Conservation (phyloP, 2,113 vertebrate species). For the Misgurnus mizolepis region DNA sequence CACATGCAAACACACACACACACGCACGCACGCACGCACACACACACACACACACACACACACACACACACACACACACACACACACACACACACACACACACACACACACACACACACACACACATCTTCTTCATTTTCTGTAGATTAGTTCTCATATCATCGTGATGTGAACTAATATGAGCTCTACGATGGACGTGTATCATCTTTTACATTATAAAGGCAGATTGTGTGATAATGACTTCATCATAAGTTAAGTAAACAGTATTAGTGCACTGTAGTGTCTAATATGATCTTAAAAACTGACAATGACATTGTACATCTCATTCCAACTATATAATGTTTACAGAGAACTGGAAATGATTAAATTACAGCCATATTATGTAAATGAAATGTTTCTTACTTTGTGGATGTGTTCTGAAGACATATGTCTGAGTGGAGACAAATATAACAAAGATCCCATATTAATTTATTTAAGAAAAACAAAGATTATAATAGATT, state of each 20-base stretch:
- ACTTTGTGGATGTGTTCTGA: too few species aligned
- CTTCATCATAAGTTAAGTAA: background rate
- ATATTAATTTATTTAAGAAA: too few species aligned
- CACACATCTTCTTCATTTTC: background rate
- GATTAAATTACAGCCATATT: too few species aligned
- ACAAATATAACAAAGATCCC: too few species aligned
- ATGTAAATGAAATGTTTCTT: too few species aligned
- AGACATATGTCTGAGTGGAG: too few species aligned
- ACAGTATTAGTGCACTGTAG: background rate
- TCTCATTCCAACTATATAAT: background rate
- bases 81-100: too few species aligned
- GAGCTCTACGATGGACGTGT: background rate
- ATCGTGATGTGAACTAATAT: background rate
- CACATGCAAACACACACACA: background rate
- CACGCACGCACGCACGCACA: constrained; percentile 2
- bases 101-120: too few species aligned
- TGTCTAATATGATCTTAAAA: background rate
- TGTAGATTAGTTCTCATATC: background rate
- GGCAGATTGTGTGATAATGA: background rate
- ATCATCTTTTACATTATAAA: background rate
- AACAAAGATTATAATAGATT: too few species aligned
- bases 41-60: too few species aligned
- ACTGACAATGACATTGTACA: background rate
- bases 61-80: too few species aligned
- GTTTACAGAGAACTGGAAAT: too few species aligned